These are phyloP conservation scores for Paragorgia papillata DNA, from an alignment of 92 coral and sea anemone species.

Conservation along the genomic window DNA sequence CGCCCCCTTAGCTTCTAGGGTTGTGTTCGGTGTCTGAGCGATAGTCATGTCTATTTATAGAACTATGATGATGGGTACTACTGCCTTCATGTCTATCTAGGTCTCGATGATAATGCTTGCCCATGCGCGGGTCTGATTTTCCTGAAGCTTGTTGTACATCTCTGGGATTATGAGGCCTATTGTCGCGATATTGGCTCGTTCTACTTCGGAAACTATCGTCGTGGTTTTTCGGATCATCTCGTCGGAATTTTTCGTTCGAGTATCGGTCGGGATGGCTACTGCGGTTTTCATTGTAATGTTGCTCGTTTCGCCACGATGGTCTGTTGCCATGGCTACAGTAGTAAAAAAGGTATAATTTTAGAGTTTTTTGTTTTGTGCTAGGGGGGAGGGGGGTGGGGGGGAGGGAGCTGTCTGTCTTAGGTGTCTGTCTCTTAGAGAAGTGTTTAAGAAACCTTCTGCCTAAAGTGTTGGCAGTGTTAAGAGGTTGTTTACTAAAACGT, in stretches of 20 bases:
- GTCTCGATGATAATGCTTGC: conserved; percentile 24
- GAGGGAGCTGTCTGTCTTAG: too few species aligned
- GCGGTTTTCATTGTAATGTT: conserved; percentile 8
- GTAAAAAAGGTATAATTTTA: background rate
- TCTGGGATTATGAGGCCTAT: background rate
- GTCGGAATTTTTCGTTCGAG: conserved; percentile 62
- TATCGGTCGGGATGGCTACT: conserved; percentile 21
- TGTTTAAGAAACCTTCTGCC: too few species aligned
- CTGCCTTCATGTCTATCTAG: conserved; percentile 17
- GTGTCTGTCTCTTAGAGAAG: too few species aligned
- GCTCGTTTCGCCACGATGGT: conserved; percentile 23
- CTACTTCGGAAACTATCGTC: conserved; percentile 28
- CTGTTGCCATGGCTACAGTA: conserved; percentile 9
- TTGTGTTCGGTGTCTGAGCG: conserved; percentile 24
- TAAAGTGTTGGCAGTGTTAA: too few species aligned
- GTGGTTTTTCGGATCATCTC: conserved; percentile 72
- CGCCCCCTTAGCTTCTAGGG: too few species aligned
- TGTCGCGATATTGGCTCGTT: background rate
- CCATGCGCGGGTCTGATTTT: conserved; percentile 10
- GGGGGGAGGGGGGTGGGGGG: too few species aligned
- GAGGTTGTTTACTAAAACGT: too few species aligned
- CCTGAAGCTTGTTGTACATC: conserved; percentile 8
- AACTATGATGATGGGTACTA: conserved; percentile 3
- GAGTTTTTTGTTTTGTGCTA: too few species aligned
- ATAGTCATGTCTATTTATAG: conserved; percentile 27